A percentile compares a stretch with the other conserved stretches of the same genome.
Evolutionary conservation across 2,888 invertebrate species (phyloP).

Genomic region (Xestia xanthographa): DNA sequence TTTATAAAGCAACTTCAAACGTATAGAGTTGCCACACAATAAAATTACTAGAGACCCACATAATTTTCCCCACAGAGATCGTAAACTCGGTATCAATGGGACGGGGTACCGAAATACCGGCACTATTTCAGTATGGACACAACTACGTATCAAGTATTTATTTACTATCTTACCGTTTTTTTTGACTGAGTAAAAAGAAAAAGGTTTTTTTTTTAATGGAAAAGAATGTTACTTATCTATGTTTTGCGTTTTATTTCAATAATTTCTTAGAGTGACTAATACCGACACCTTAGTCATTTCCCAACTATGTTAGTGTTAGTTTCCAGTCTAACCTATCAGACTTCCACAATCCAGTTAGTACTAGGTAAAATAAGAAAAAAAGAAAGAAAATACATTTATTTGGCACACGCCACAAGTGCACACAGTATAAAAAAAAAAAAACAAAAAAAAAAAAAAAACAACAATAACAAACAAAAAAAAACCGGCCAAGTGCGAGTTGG

Average conservation of each 20-base stretch:
- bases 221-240: no score
- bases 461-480: no score
- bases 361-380: no score
- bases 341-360: background rate
- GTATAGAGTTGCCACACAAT: conserved; percentile 26
- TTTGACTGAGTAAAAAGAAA: background rate
- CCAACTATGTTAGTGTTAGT: background rate
- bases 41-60: conserved; percentile 52
- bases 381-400: no score
- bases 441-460: no score
- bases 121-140: conserved; percentile 32
- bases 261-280: background rate
- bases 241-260: background rate
- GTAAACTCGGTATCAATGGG: conserved; percentile 44
- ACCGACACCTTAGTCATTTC: background rate
- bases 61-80: conserved; percentile 28
- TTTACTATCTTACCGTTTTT: conserved; percentile 13
- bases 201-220: background rate
- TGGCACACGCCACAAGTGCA: no score
- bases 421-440: no score
- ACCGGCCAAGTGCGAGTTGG: no score
- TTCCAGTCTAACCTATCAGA: background rate
- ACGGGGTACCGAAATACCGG: conserved; percentile 25
- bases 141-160: conserved; percentile 44
- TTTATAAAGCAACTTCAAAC: conserved; percentile 18